These are phyloP conservation scores for Molorchus minor DNA, from an alignment of 2,888 invertebrate genomes.

Conservation along the genomic window DNA sequence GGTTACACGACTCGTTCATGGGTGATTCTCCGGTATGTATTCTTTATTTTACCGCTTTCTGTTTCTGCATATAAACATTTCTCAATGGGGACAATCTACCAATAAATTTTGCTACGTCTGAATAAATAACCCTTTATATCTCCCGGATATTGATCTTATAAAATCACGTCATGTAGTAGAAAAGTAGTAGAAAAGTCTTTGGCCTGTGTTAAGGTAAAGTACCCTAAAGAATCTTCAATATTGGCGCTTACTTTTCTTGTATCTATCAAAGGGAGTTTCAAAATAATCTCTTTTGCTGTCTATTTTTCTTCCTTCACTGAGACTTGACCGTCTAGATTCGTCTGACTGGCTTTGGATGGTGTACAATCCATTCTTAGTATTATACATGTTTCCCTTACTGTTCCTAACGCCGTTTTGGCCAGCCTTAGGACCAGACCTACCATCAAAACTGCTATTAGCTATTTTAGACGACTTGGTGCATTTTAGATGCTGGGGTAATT, in stretches of 20 bases:
- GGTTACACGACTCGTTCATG: no score
- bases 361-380: slow-evolving; percentile 61
- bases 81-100: no score
- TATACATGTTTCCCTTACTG: slow-evolving; percentile 54
- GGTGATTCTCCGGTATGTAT: no score
- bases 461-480: slow-evolving; percentile 42
- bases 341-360: slow-evolving; percentile 63
- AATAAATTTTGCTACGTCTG: no score
- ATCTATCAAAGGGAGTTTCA: slow-evolving; percentile 33
- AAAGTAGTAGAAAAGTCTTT: no score
- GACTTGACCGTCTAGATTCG: slow-evolving; percentile 57
- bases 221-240: slow-evolving; percentile 72
- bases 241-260: slow-evolving; percentile 62
- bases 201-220: slow-evolving; percentile 66
- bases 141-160: no score
- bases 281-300: slow-evolving; percentile 44
- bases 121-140: no score
- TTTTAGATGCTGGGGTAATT: slow-evolving; percentile 40
- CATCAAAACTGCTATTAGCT: slow-evolving; percentile 12
- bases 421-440: slow-evolving; percentile 5
- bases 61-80: no score
- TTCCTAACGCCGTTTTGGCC: slow-evolving; percentile 27
- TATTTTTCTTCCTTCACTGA: slow-evolving; percentile 45
- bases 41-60: no score
- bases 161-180: no score